Evolutionary conservation across 2,113 vertebrate species (phyloP), one percentile per base, ranked within the genome.

Genomic region (Ophiodon elongatus): DNA sequence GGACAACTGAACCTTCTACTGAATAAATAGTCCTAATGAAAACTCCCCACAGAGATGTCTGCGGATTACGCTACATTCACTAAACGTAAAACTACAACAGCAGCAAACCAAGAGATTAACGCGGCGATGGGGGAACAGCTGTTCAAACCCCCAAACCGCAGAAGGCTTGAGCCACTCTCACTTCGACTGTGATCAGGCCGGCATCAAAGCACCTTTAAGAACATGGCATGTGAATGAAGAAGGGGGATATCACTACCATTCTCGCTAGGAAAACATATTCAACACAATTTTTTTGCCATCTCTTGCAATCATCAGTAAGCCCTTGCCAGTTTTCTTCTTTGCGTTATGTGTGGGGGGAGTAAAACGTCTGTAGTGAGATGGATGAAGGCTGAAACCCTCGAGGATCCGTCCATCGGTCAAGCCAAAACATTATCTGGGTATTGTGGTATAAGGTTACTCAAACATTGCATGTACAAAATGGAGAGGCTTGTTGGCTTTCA

Each of bases 401-500:
- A 76, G 70, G 47, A 70, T 70, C 78, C 41, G 25, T 63, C n/a
- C n/a, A n/a, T 59, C 78, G 47, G 54, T 13, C 73, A 64, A 84
- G 70, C 52, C 6, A n/a, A 39, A 78, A 79, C n/a, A 73, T 56
- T 29, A 71, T 83, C 66, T 65, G 29, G 39, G 66, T 66, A 82
- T 85, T 65, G 63, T 47, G 77, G 45, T 67, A 43, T 72, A 62
- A 50, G 75, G 29, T 79, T 90, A 82, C 65, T 80, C n/a, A 74
- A 72, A 60, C 59, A 41, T 17, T 69, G 15, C 31, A 60, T 57
- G 67, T 52, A 82, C 62, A 76, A 33, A 71, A 56, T n/a, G 4
- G 15, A 84, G 43, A 70, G 25, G 4, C 37, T 50, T 33, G 65
- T 21, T 41, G 39, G 76, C 68, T 81, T 82, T 76, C 43, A 71